These are phyloP conservation scores for Mastomys coucha DNA, from an alignment of 2,113 vertebrate species.

Conservation along the genomic window DNA sequence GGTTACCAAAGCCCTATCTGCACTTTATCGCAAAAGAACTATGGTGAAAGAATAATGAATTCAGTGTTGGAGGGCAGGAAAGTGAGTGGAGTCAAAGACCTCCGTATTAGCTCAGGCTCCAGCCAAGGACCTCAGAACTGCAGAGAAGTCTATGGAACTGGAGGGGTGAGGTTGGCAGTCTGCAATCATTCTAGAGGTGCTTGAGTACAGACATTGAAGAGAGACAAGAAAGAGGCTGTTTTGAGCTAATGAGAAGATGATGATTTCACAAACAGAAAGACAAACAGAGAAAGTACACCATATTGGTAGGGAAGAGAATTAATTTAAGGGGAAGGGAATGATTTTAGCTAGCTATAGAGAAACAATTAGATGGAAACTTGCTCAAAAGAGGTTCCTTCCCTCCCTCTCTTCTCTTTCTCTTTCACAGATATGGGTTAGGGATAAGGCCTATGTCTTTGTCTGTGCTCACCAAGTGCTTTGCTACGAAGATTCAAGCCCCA, in stretches of 20 bases:
- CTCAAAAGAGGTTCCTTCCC: not conserved
- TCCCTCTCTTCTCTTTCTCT: rapidly evolving
- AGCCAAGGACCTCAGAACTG: not conserved
- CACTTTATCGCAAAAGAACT: conserved; percentile 19
- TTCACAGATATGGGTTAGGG: not conserved
- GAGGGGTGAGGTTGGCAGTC: not conserved
- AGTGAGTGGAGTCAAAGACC: not conserved
- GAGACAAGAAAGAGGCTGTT: not conserved
- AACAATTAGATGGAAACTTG: not conserved
- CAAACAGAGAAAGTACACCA: not conserved
- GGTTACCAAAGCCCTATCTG: not conserved
- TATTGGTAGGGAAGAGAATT: not conserved
- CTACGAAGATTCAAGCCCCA: not conserved
- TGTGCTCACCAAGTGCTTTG: not conserved
- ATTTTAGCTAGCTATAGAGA: not conserved
- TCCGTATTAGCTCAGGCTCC: not conserved
- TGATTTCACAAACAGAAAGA: not conserved
- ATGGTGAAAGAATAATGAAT: not conserved
- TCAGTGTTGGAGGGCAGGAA: not conserved
- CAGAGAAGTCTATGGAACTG: not conserved
- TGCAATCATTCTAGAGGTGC: not conserved
- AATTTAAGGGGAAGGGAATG: not conserved
- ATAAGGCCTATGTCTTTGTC: not conserved
- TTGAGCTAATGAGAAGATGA: conserved; percentile 48
- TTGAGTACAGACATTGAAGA: not conserved